Conservation (phyloP, 92 coral and sea anemone genomes). For the Zoanthus sansibaricus region DNA sequence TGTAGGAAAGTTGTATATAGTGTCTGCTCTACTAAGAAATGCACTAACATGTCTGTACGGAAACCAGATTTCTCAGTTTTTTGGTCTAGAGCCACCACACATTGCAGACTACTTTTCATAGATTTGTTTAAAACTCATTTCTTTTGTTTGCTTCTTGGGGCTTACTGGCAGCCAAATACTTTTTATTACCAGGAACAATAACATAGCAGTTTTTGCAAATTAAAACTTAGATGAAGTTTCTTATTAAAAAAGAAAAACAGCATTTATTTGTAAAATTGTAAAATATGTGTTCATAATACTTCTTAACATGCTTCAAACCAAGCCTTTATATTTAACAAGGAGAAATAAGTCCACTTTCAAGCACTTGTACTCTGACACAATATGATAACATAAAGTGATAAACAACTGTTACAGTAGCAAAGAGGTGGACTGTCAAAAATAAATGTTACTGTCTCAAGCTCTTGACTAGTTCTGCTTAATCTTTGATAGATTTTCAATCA, state of each 20-base stretch:
- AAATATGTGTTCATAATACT: slow-evolving; percentile 12
- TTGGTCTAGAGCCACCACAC: slow-evolving; percentile 1
- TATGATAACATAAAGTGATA: slow-evolving; percentile 11
- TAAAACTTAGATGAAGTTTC: slow-evolving; percentile 14
- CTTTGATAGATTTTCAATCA: slow-evolving; percentile 45
- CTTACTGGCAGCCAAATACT: slow-evolving; percentile 6
- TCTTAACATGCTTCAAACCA: slow-evolving; percentile 1
- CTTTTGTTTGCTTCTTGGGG: slow-evolving; percentile 10
- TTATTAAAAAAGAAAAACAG: slow-evolving; percentile 24
- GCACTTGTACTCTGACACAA: slow-evolving; percentile 22
- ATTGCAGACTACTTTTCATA: slow-evolving; percentile 55
- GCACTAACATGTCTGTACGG: not conserved
- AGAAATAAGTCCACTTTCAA: slow-evolving; percentile 27
- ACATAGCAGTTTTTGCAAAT: slow-evolving; percentile 9
- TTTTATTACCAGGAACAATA: slow-evolving; percentile 25
- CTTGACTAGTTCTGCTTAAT: slow-evolving; percentile 35
- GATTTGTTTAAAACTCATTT: slow-evolving; percentile 8
- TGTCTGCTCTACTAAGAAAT: not conserved
- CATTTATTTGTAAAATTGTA: slow-evolving; percentile 29
- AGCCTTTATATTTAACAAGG: slow-evolving; percentile 20
- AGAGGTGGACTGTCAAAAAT: slow-evolving; percentile 39
- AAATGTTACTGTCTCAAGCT: slow-evolving; percentile 30
- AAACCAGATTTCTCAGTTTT: not conserved
- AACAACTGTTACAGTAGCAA: slow-evolving; percentile 38
- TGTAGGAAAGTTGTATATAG: not conserved